Conservation (phyloP, 2,888 invertebrate species). For the Drosophila dives region DNA sequence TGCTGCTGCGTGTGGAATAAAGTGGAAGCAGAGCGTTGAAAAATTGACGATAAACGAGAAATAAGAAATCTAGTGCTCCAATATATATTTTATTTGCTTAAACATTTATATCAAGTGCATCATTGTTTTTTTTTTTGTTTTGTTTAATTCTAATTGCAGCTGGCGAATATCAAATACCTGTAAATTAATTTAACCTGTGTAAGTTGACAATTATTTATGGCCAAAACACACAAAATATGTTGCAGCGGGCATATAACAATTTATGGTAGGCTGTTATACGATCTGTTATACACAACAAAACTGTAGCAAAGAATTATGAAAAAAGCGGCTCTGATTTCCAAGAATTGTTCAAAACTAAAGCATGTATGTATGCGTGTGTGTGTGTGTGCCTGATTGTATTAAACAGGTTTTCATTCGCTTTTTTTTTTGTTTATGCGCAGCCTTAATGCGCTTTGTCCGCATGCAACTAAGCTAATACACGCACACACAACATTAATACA, state of each 20-base stretch:
- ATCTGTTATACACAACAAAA: slow-evolving; percentile 59
- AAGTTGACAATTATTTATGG: slow-evolving; percentile 54
- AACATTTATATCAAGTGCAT: slow-evolving; percentile 48
- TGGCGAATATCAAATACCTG: slow-evolving; percentile 23
- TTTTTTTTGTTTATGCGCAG: slow-evolving; percentile 55
- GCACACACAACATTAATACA: neutral
- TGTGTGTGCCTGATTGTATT: slow-evolving; percentile 18
- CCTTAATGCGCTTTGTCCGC: slow-evolving; percentile 58
- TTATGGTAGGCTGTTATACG: slow-evolving; percentile 44
- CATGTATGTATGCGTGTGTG: slow-evolving; percentile 6
- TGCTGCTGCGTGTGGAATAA: slow-evolving; percentile 41
- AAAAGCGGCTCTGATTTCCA: slow-evolving; percentile 60
- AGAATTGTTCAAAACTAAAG: slow-evolving; percentile 41
- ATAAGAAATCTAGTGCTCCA: slow-evolving; percentile 43
- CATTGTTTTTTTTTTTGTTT: slow-evolving; percentile 24
- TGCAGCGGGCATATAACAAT: slow-evolving; percentile 42
- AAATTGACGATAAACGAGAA: slow-evolving; percentile 44
- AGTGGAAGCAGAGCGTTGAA: slow-evolving; percentile 52
- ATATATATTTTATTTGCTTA: slow-evolving; percentile 13
- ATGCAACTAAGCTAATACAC: slow-evolving; percentile 16
- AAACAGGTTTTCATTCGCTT: slow-evolving; percentile 65
- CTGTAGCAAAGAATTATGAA: slow-evolving; percentile 54
- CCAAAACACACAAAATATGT: slow-evolving; percentile 15
- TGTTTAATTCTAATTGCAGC: slow-evolving; percentile 51
- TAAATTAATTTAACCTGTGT: slow-evolving; percentile 43